Percentiles rank a stretch among this genome's conserved stretches.
These are phyloP conservation scores for Catamblyrhynchus diadema DNA, from an alignment of 2,797 vertebrate species.

Conservation along the genomic window DNA sequence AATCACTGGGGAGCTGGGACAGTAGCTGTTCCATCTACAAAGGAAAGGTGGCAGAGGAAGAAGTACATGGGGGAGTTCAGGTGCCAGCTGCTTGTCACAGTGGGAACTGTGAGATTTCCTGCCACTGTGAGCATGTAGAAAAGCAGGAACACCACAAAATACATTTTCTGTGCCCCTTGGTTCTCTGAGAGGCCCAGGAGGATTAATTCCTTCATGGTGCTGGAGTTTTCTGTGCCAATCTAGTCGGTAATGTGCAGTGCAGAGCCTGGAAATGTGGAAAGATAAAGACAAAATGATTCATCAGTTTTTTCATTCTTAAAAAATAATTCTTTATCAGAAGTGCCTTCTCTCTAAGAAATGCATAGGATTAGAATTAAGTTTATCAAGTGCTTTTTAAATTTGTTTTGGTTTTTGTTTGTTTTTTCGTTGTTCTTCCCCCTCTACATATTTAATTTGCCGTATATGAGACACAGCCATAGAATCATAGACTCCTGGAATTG, in stretches of 20 bases:
- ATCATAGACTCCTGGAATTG: background rate
- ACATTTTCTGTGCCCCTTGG: background rate
- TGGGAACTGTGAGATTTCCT: slow-evolving; percentile 15
- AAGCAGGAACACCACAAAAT: background rate
- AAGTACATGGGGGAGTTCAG: slow-evolving; percentile 61
- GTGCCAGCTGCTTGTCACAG: background rate
- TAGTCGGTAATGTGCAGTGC: accelerated
- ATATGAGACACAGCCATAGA: background rate
- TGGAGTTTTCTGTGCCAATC: background rate
- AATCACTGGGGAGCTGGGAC: too few relatives aligned
- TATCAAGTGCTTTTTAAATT: background rate
- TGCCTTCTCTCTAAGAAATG: background rate
- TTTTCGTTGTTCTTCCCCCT: background rate
- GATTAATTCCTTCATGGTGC: background rate
- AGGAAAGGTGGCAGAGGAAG: slow-evolving; percentile 55
- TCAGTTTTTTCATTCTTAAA: background rate
- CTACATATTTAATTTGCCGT: background rate
- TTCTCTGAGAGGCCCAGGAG: background rate
- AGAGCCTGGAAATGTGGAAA: background rate
- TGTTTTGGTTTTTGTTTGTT: accelerated
- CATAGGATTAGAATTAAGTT: background rate
- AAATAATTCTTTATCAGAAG: background rate
- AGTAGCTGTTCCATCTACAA: too few relatives aligned
- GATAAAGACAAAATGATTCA: background rate
- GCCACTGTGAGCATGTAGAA: background rate